phyloP scores from a whole-genome alignment of 2,113 vertebrate genomes.

The Columba janthina region DNA sequence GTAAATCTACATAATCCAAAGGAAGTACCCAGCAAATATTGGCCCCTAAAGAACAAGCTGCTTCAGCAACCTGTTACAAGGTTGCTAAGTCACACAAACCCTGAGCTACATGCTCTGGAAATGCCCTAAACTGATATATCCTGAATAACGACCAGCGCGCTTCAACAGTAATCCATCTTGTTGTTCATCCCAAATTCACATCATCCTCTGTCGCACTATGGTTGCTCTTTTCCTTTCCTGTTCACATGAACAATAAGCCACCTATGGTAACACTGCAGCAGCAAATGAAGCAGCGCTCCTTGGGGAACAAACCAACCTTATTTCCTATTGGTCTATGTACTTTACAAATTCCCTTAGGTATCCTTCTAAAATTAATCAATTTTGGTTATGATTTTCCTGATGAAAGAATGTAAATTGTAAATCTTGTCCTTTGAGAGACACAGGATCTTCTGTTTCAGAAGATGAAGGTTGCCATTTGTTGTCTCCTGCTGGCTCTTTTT shows the following conservation, averaged over 20 bases:
- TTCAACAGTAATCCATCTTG: background rate
- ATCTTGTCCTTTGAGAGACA: background rate
- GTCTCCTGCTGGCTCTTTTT: background rate
- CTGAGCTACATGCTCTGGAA: background rate
- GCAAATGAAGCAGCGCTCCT: background rate
- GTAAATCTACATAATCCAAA: background rate
- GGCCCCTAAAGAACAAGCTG: background rate
- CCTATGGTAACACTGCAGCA: background rate
- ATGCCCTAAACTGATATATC: background rate
- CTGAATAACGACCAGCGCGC: rapidly evolving
- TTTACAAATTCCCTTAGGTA: background rate
- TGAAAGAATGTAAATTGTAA: conserved; percentile 2
- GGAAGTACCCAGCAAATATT: background rate
- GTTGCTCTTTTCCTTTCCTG: background rate
- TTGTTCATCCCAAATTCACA: background rate
- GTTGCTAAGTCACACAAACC: background rate
- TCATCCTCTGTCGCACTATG: background rate
- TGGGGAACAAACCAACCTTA: background rate
- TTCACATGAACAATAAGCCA: background rate
- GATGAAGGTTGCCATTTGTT: background rate
- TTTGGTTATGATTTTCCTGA: conserved; percentile 28
- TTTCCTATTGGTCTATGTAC: background rate
- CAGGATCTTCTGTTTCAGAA: background rate
- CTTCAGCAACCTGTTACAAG: background rate
- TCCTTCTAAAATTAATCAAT: conserved; percentile 24